phyloP scores from a whole-genome alignment of 2,888 invertebrate species.

The Strigamia crassipes region DNA sequence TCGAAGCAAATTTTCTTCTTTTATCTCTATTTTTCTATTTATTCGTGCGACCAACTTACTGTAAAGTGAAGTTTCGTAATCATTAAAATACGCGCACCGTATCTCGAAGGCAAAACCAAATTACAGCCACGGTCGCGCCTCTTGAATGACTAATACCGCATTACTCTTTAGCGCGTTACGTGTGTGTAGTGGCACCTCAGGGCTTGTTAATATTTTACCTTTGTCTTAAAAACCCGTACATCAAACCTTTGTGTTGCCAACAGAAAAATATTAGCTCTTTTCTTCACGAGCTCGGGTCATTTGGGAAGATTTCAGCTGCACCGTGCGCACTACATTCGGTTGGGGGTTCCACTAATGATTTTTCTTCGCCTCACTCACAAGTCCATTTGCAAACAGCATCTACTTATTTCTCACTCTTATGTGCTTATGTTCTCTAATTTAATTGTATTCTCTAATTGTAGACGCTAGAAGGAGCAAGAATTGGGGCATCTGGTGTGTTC shows the following conservation, averaged over 20 bases:
- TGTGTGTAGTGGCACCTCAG: constrained; percentile 19
- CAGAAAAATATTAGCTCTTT: not conserved
- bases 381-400: constrained; percentile 42
- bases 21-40: constrained; percentile 2
- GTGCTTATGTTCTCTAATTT: constrained; percentile 42
- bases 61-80: constrained; percentile 36
- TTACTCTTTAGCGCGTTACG: constrained; percentile 33
- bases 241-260: not conserved
- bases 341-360: not conserved
- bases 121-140: constrained; percentile 41
- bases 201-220: constrained; percentile 40
- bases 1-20: not conserved
- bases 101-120: constrained; percentile 38
- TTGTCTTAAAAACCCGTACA: constrained; percentile 36
- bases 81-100: constrained; percentile 37
- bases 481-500: constrained; percentile 40
- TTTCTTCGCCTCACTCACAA: constrained; percentile 8
- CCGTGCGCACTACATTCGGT: not conserved
- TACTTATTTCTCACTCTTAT: constrained; percentile 37
- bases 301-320: not conserved
- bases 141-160: constrained; percentile 37
- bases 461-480: constrained; percentile 36
- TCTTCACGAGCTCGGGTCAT: constrained; percentile 7
- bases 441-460: constrained; percentile 42
- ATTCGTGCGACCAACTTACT: not conserved